Percentiles rank a stretch among this genome's conserved stretches.
phyloP scores from a whole-genome alignment of 64 coral and sea anemone genomes.

The Exaiptasia diaphana region DNA sequence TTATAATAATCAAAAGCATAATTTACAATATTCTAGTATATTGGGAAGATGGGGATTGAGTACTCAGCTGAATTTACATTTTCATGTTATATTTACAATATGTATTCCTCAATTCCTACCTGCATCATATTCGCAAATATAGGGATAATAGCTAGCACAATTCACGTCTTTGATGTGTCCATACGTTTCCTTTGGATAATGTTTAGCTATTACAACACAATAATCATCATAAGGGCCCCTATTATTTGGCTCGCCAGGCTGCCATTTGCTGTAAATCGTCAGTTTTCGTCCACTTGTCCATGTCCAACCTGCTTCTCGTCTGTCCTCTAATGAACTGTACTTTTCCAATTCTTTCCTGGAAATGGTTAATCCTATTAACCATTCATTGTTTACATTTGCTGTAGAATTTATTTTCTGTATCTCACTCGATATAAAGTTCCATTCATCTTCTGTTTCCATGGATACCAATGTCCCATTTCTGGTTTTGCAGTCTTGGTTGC shows the following conservation, averaged over 20 bases:
- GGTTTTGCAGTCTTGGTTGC: not conserved
- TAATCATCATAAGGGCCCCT: not conserved
- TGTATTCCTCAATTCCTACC: not conserved
- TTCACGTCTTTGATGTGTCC: conserved; percentile 22
- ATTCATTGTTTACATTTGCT: not conserved
- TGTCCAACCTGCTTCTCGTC: not conserved
- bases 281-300: conserved; percentile 2
- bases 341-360: too few relatives aligned
- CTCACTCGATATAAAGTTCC: not conserved
- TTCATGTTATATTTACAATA: not conserved
- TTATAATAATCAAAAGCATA: not conserved
- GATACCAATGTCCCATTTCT: conserved; percentile 6
- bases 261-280: conserved; percentile 23
- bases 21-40: not conserved
- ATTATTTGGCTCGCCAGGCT: not conserved
- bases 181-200: not conserved
- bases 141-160: not conserved
- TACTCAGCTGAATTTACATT: not conserved
- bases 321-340: not conserved
- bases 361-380: conserved; percentile 44
- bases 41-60: too few relatives aligned
- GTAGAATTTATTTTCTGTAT: not conserved
- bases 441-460: conserved; percentile 43
- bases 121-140: conserved; percentile 22
- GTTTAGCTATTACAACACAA: conserved; percentile 19